These are phyloP conservation scores for Dinocampus coccinellae DNA, from an alignment of 2,888 invertebrate species.

Conservation along the genomic window DNA sequence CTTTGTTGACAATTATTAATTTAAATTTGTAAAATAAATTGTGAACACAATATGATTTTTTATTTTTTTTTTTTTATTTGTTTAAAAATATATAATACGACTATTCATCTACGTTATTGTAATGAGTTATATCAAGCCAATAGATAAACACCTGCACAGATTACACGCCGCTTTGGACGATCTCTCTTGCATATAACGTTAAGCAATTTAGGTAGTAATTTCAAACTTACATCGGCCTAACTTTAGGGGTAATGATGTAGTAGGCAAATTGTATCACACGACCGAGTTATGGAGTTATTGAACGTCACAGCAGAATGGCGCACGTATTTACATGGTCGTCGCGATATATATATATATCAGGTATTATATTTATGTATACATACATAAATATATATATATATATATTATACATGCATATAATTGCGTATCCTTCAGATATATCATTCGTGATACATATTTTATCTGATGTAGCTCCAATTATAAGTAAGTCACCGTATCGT, in stretches of 20 bases:
- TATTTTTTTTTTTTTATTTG: no score
- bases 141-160: conserved; percentile 64
- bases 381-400: background rate
- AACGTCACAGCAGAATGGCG: conserved; percentile 47
- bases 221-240: conserved; percentile 67
- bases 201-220: conserved; percentile 69
- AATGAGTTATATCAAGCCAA: background rate
- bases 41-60: background rate
- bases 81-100: background rate
- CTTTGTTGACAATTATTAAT: no score
- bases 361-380: conserved; percentile 3
- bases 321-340: background rate
- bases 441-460: no score
- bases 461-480: no score
- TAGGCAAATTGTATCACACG: conserved; percentile 68
- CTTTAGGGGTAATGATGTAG: conserved; percentile 65
- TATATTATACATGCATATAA: background rate
- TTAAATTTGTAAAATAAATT: background rate
- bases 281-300: conserved; percentile 62
- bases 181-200: conserved; percentile 55
- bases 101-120: background rate
- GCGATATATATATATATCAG: no score
- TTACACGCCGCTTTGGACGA: conserved; percentile 59
- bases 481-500: no score
- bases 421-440: no score